Base-by-base conservation (phyloP, 2,113 vertebrate species). In the Oreochromis niloticus region DNA sequence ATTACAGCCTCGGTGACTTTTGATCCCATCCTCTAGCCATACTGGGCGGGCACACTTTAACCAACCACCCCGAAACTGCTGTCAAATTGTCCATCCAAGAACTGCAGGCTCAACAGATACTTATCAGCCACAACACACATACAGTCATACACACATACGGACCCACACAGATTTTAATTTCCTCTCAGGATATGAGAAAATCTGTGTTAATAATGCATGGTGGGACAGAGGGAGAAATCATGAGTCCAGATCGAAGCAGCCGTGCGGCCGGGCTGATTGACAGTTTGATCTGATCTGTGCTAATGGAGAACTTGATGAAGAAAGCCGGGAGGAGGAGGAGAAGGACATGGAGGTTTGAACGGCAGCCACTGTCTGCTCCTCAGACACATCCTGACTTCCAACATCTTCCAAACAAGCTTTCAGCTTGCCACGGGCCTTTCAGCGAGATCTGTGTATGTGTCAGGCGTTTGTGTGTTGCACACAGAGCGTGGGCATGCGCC, bases 121-220 rank as follows among this genome's bases (percentile, higher is more conserved):
- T 73, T 24, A 89, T 92, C 68, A 63, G 82, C 39, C 48, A 17
- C 16, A 79, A 88, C 73, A 88, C 80, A 48, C 55, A 80, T 6
- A 27, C 2, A 87, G 75, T 87, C 50, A 59, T 24, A 39, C 48
- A 54, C 7, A 86, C 80, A 88, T 56, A 75, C 50, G 5, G 48
- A 79, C 81, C 52, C 80, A 57, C 63, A 84, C 82, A 39, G 85
- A 86, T 88, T 94, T 96, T 96, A 87, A 96, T 96, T 96, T 96
- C 96, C 96, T 96, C 59, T 83, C 94, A 92, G 96, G 96, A 96
- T 95, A 96, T 96, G 94, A 94, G 93, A 95, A 92, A 92, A 81
- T 85, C 88, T 81, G 80, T 94, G 92, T 95, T 93, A 94, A 94
- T 95, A 96, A 95, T 90, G 91, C 93, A 92, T 87, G 91, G 78